Evolutionary conservation across 2,888 invertebrate species (phyloP).

Genomic region (Pristionchus arcanus): DNA sequence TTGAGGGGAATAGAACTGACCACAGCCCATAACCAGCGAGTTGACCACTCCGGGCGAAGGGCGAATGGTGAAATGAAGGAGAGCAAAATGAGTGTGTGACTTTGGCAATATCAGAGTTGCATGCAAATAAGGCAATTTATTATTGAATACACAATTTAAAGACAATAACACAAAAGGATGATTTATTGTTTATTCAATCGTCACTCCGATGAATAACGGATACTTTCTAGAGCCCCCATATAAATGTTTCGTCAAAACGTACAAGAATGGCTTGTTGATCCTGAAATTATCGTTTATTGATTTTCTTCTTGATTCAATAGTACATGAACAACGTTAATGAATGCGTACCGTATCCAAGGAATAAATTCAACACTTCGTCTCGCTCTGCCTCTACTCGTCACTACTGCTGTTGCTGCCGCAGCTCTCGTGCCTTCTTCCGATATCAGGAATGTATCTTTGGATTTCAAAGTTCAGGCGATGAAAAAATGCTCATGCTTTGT

Average conservation of each 20-base stretch:
- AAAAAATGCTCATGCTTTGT: too few species aligned
- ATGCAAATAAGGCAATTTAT: too few species aligned
- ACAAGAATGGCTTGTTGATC: too few species aligned
- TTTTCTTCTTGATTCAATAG: too few species aligned
- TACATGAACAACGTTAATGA: neutral
- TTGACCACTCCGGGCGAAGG: neutral
- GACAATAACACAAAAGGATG: too few species aligned
- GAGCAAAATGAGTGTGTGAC: neutral
- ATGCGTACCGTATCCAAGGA: neutral
- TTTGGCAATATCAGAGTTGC: too few species aligned
- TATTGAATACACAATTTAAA: too few species aligned
- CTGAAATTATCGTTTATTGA: too few species aligned
- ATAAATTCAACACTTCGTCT: neutral
- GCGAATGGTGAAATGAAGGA: neutral
- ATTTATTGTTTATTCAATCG: too few species aligned
- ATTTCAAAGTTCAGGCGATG: neutral
- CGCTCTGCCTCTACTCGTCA: neutral
- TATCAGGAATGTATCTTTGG: slow-evolving; percentile 10
- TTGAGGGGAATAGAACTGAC: neutral
- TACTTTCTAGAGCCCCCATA: too few species aligned
- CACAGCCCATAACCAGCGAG: neutral
- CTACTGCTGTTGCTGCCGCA: neutral
- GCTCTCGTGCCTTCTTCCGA: slow-evolving; percentile 58
- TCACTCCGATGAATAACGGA: too few species aligned
- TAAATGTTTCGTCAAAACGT: too few species aligned